Evolutionary conservation across 1,140 invertebrate genomes (phyloP).

Genomic region (Monomorium pharaonis): DNA sequence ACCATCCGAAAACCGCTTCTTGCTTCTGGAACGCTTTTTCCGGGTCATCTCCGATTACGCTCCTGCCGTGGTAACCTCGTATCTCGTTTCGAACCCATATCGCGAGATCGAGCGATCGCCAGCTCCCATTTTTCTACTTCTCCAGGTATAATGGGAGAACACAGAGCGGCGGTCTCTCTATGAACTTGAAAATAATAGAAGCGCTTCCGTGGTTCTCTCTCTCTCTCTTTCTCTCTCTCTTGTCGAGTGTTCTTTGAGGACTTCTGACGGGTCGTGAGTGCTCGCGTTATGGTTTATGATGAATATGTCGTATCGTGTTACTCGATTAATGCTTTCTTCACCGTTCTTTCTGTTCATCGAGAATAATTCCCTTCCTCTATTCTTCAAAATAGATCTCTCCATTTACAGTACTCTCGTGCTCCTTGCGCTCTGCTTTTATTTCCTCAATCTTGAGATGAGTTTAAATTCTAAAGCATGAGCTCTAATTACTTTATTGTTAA

Average conservation of each 20-base stretch:
- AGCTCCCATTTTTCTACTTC: slow-evolving; percentile 49
- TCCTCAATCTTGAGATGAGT: slow-evolving; percentile 5
- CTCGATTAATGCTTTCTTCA: slow-evolving; percentile 65
- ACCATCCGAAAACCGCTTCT: slow-evolving; percentile 36
- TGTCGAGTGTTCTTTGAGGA: slow-evolving; percentile 80
- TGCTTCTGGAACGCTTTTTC: slow-evolving; percentile 51
- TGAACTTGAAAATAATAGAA: slow-evolving; percentile 58
- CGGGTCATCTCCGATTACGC: slow-evolving; percentile 57
- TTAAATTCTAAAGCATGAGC: slow-evolving; percentile 27
- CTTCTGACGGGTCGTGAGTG: slow-evolving; percentile 72
- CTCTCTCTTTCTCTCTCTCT: background rate
- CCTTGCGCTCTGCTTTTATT: background rate
- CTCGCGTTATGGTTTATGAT: slow-evolving; percentile 80
- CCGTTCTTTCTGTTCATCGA: slow-evolving; percentile 37
- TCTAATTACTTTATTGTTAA: slow-evolving; percentile 19
- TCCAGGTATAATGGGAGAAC: slow-evolving; percentile 49
- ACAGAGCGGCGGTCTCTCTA: slow-evolving; percentile 50
- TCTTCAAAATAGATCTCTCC: slow-evolving; percentile 57
- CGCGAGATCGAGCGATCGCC: slow-evolving; percentile 50
- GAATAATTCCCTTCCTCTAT: slow-evolving; percentile 57
- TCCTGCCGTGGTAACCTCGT: slow-evolving; percentile 28
- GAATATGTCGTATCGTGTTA: slow-evolving; percentile 84
- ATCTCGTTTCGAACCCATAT: slow-evolving; percentile 52
- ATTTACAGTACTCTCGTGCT: slow-evolving; percentile 42
- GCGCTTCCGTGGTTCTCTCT: background rate